Percentiles rank a stretch among this genome's conserved stretches.
Evolutionary conservation across 2,797 vertebrate species (phyloP).

Genomic region (Pangasius macronema): DNA sequence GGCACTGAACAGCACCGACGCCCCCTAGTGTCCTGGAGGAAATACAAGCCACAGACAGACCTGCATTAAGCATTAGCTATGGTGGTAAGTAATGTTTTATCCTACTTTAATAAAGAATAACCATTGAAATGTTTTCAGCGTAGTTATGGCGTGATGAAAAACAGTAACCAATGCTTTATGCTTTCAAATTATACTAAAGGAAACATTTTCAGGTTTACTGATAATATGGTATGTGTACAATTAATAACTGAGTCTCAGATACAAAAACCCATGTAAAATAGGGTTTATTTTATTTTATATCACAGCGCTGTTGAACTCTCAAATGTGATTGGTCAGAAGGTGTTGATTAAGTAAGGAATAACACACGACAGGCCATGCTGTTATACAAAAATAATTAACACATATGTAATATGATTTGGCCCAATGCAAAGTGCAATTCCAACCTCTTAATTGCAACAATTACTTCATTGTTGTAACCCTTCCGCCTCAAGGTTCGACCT

Average conservation of each 20-base stretch:
- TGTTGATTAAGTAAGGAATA: neutral
- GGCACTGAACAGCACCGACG: neutral
- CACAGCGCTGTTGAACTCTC: neutral
- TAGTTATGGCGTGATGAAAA: neutral
- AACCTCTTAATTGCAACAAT: neutral
- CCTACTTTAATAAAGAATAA: neutral
- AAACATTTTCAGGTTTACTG: neutral
- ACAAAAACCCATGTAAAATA: neutral
- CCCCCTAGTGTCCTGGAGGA: constrained; percentile 30
- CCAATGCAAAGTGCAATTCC: neutral
- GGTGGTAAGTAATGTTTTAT: neutral
- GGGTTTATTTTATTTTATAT: neutral
- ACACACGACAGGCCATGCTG: neutral
- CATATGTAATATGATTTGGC: neutral
- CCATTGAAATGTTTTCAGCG: too few species aligned
- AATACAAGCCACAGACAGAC: neutral
- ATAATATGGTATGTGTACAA: neutral
- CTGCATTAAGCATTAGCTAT: neutral
- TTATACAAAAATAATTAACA: neutral
- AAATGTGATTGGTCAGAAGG: neutral
- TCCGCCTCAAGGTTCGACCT: neutral
- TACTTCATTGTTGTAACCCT: too few species aligned
- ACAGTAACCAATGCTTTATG: neutral
- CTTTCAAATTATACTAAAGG: neutral
- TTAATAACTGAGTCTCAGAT: neutral